phyloP scores from a whole-genome alignment of 2,113 vertebrate genomes.

The Callithrix jacchus region DNA sequence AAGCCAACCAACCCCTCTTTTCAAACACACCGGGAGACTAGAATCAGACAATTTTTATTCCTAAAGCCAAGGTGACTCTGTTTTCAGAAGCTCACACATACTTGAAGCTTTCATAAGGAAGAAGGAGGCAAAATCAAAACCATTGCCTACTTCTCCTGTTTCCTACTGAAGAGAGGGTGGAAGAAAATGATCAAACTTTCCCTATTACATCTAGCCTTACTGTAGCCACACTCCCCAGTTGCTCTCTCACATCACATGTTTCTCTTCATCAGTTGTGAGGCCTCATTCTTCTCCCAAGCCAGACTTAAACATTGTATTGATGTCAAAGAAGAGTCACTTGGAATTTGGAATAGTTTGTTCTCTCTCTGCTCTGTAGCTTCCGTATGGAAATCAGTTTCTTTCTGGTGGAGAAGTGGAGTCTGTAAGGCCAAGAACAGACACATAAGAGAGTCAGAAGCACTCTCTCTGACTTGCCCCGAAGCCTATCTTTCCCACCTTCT shows the following conservation, averaged over 20 bases:
- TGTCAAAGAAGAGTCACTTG: background rate
- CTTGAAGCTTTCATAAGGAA: conserved; percentile 14
- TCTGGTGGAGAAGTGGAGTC: background rate
- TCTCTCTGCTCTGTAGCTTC: background rate
- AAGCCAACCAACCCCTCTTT: background rate
- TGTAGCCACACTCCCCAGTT: background rate
- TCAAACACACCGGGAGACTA: conserved; percentile 18
- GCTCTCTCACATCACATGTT: background rate
- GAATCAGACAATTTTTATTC: background rate
- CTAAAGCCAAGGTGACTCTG: conserved; percentile 34
- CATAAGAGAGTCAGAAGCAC: background rate
- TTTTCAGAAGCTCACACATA: conserved; percentile 10
- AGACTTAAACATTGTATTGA: background rate
- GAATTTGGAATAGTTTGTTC: background rate
- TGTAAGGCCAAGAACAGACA: background rate
- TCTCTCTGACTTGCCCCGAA: background rate
- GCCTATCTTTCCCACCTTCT: background rate
- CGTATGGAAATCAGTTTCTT: conserved; percentile 7
- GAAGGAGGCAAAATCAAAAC: background rate
- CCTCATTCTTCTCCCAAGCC: background rate
- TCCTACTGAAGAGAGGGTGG: background rate
- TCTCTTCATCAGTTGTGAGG: background rate
- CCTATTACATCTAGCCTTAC: background rate
- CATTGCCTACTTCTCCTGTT: background rate
- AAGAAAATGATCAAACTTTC: conserved; percentile 1